These are phyloP conservation scores for Oedothorax gibbosus DNA, from an alignment of 1,140 invertebrate species.

Conservation along the genomic window DNA sequence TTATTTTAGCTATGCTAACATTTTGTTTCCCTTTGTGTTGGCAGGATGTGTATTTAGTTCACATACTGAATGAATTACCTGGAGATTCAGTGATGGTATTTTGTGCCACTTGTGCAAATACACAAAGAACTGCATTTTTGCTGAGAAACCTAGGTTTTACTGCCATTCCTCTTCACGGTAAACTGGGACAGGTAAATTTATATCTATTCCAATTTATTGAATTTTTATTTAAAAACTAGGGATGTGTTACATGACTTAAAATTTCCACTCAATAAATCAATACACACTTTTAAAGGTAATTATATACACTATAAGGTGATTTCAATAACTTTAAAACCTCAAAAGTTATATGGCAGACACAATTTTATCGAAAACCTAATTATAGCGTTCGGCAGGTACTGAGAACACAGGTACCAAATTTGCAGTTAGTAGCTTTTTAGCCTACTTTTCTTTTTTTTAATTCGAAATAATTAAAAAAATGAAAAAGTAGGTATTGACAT, in stretches of 20 bases:
- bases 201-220: neutral
- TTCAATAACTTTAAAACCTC: too few species aligned
- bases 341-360: too few species aligned
- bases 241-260: neutral
- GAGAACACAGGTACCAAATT: too few species aligned
- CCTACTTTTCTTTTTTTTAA: too few species aligned
- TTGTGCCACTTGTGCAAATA: conserved; percentile 93
- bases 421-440: too few species aligned
- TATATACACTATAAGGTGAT: too few species aligned
- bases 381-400: too few species aligned
- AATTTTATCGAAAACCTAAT: too few species aligned
- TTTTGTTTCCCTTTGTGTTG: conserved; percentile 30
- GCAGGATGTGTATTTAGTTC: conserved; percentile 95
- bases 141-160: conserved; percentile 88
- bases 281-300: neutral
- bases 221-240: neutral
- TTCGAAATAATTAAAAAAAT: too few species aligned
- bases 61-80: conserved; percentile 94
- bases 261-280: neutral
- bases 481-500: too few species aligned
- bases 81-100: conserved; percentile 99
- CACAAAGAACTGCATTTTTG: conserved; percentile 87
- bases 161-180: conserved; percentile 96
- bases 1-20: conserved; percentile 8
- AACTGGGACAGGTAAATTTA: conserved; percentile 81